Base-by-base conservation (phyloP, 2,888 invertebrate genomes). In the Drosophila mimetica region DNA sequence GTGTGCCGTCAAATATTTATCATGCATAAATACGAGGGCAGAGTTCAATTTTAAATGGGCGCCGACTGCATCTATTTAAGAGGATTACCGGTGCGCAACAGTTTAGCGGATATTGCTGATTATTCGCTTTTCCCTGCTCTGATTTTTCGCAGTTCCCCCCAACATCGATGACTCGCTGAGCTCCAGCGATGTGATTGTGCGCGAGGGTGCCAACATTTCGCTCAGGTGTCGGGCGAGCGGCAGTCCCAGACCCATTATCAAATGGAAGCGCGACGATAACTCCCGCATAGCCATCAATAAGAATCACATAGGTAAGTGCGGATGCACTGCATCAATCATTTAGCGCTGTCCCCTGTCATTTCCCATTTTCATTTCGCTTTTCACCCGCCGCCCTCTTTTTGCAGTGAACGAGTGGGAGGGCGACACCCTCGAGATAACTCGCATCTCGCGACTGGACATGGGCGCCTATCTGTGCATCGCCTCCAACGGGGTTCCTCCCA, bases 381-480 rank as follows among this genome's bases (percentile, higher is more conserved):
- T 6, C 20, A 4, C 41, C 7, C 1, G 7, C 8, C 14, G 14
- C 14, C 36, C 22, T 9, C 41, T 4, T 16, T 28, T 65, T 73
- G 36, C 93, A 97, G 97, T 97, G 74, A 91, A 93, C 36, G 97
- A 97, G 90, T 97, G 96, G 95, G 96, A 96, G 91, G 97, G 97
- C 44, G 96, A 96, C 89, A 95, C 95, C 34, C 92, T 97, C 91
- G 97, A 97, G 90, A 95, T 97, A 93, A 95, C 94, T 53, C 94
- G 95, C 87, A 97, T 97, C 89, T 97, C 97, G 57, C 94, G 97
- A 76, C 93, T 97, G 84, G 97, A 97, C 91, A 97, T 97, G 97
- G 97, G 97, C 46, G 96, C 96, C 65, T 97, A 97, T 92, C 94
- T 98, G 79, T 98, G 98, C 92, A 97, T 97, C 82, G 97, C 98